Percentiles rank a stretch among this genome's conserved stretches.
These are phyloP conservation scores for Hemibagrus wyckioides DNA, from an alignment of 2,113 vertebrate species.

Conservation along the genomic window DNA sequence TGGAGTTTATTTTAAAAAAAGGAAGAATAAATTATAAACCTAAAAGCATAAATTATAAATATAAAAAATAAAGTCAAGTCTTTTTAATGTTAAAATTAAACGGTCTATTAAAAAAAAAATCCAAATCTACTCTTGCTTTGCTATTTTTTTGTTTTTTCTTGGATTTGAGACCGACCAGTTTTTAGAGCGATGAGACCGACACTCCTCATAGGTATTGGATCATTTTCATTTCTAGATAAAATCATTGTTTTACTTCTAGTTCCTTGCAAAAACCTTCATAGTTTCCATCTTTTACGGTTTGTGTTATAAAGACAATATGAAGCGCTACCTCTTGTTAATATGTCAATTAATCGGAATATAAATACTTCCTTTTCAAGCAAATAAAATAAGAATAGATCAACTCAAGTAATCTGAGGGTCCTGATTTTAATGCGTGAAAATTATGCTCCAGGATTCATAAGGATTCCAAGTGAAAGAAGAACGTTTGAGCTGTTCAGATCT, in stretches of 20 bases:
- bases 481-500: not conserved
- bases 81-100: too few relatives aligned
- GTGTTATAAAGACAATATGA: not conserved
- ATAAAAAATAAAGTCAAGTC: too few relatives aligned
- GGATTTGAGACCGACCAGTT: not conserved
- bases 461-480: not conserved
- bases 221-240: not conserved
- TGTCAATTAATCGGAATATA: not conserved
- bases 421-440: not conserved
- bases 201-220: not conserved
- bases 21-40: too few relatives aligned
- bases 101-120: too few relatives aligned
- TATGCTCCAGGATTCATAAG: not conserved
- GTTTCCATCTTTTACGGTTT: not conserved
- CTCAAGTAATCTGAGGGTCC: too few relatives aligned
- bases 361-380: not conserved
- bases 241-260: not conserved
- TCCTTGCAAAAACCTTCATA: not conserved
- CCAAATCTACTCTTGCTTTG: not conserved
- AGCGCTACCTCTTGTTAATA: not conserved
- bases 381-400: not conserved
- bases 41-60: too few relatives aligned
- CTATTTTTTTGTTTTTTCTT: not conserved
- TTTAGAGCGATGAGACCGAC: not conserved
- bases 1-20: too few relatives aligned